Conservation (phyloP, 2,888 invertebrate species). For the Pediacus dermestoides region DNA sequence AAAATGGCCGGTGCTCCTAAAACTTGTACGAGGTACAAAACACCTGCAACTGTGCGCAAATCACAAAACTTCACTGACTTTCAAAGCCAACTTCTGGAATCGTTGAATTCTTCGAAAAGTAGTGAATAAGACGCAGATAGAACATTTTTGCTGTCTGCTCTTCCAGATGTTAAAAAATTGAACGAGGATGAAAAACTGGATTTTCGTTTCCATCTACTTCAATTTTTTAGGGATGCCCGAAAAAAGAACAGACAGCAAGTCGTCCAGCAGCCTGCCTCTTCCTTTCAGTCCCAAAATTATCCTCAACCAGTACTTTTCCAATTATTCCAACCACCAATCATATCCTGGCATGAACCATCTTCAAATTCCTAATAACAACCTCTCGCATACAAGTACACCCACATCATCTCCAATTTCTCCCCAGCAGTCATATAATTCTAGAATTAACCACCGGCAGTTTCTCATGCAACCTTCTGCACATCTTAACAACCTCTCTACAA, state of each 20-base stretch:
- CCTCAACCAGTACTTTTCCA: constrained; percentile 4
- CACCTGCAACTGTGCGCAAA: not conserved
- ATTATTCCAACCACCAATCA: no score
- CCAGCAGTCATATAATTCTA: no score
- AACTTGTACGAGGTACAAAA: no score
- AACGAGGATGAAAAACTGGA: constrained; percentile 20
- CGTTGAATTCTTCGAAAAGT: constrained; percentile 1
- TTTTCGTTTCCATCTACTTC: constrained; percentile 16
- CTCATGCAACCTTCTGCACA: no score
- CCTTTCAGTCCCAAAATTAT: not conserved
- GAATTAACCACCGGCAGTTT: no score
- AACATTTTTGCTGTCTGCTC: constrained; percentile 16
- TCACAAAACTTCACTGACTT: not conserved
- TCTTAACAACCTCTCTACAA: no score
- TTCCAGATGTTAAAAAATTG: constrained; percentile 16
- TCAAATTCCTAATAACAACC: no score
- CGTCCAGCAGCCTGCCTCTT: not conserved
- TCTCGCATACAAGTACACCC: no score
- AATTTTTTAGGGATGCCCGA: constrained; percentile 17
- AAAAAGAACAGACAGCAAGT: constrained; percentile 5
- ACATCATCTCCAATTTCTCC: no score
- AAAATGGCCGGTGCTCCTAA: no score
- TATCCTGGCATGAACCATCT: no score
- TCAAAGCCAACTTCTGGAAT: not conserved
- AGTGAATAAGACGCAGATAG: constrained; percentile 16